Evolutionary conservation across 64 coral and sea anemone species (phyloP).

Genomic region (Montipora efflorescens): DNA sequence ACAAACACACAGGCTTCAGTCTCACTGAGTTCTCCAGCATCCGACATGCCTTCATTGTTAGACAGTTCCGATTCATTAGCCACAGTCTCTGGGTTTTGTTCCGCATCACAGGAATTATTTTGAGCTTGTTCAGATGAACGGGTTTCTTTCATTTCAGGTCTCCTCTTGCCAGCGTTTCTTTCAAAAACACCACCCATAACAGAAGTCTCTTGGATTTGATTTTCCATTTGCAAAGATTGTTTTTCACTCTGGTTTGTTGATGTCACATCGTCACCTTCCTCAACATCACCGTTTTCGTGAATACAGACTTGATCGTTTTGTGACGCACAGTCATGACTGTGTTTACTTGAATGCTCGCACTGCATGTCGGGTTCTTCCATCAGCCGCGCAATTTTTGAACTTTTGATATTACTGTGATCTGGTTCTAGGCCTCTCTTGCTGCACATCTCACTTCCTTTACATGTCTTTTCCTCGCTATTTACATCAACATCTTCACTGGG

Average conservation of each 20-base stretch:
- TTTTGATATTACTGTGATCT: slow-evolving; percentile 97
- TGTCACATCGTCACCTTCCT: not conserved
- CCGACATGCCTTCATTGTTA: slow-evolving; percentile 95
- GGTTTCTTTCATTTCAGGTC: slow-evolving; percentile 2
- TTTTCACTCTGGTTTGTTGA: not conserved
- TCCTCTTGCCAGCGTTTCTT: not conserved
- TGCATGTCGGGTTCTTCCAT: slow-evolving; percentile 88
- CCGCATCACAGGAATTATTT: not conserved
- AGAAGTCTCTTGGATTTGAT: not conserved
- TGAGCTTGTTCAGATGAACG: not conserved
- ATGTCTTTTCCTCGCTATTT: not conserved
- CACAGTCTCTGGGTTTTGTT: slow-evolving; percentile 18
- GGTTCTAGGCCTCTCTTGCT: slow-evolving; percentile 1
- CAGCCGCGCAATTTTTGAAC: slow-evolving; percentile 79
- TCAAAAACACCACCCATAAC: not conserved
- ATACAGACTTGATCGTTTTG: slow-evolving; percentile 18
- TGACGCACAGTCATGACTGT: slow-evolving; percentile 26
- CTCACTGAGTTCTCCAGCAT: slow-evolving; percentile 93
- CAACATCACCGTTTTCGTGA: not conserved
- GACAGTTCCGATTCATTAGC: slow-evolving; percentile 81
- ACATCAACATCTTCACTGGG: slow-evolving; percentile 14
- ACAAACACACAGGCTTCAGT: slow-evolving; percentile 52
- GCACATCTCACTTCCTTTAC: not conserved
- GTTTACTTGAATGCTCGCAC: slow-evolving; percentile 86
- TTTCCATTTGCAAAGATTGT: not conserved